Conservation (phyloP, 2,888 invertebrate genomes). For the Salpingus planirostris region DNA sequence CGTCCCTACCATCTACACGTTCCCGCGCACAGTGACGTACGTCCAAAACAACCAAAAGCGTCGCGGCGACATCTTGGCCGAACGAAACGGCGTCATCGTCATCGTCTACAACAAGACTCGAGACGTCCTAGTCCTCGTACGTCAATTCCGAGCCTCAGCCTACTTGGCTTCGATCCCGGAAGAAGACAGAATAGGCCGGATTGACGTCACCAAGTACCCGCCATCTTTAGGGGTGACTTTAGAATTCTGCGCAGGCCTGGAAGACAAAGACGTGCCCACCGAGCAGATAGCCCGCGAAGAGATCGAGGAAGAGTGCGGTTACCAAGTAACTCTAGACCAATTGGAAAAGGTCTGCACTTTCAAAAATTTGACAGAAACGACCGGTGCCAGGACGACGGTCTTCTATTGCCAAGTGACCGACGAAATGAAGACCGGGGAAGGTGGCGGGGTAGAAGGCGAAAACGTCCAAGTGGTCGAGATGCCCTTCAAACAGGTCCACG, state of each 20-base stretch:
- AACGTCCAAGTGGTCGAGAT: constrained; percentile 83
- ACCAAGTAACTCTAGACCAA: constrained; percentile 56
- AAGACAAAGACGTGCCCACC: constrained; percentile 68
- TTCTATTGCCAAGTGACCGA: constrained; percentile 86
- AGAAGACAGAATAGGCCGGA: constrained; percentile 39
- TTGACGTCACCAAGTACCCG: constrained; percentile 57
- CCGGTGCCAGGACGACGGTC: constrained; percentile 66
- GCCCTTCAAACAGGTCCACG: constrained; percentile 58
- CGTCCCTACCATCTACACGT: constrained; percentile 50
- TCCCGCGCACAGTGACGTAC: constrained; percentile 61
- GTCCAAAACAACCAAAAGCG: constrained; percentile 63
- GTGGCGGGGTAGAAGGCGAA: constrained; percentile 78
- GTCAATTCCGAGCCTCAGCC: constrained; percentile 84
- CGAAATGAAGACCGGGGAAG: constrained; percentile 58
- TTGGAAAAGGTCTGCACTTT: constrained; percentile 58
- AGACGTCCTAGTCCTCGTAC: constrained; percentile 71
- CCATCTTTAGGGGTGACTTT: constrained; percentile 65
- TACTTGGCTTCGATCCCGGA: constrained; percentile 58
- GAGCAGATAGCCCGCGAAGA: constrained; percentile 77
- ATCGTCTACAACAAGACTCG: constrained; percentile 69
- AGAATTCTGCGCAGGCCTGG: constrained; percentile 90
- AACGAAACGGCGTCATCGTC: constrained; percentile 77
- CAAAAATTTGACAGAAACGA: constrained; percentile 64
- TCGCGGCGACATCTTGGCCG: constrained; percentile 68
- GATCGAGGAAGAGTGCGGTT: constrained; percentile 87